phyloP scores from a whole-genome alignment of 2,888 invertebrate genomes.

The Phengaris arion region DNA sequence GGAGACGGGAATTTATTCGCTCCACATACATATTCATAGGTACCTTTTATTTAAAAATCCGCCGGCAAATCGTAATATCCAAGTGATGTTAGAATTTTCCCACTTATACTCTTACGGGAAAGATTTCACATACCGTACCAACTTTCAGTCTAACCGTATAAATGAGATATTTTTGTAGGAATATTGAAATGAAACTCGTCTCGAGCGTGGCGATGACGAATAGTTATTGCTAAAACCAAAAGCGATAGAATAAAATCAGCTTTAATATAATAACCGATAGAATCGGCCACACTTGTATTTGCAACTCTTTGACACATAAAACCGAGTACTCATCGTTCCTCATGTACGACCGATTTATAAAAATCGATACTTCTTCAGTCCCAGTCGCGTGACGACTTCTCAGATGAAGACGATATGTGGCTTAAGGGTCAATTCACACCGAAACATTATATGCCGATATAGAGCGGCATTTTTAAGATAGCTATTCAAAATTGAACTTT shows the following conservation, averaged over 20 bases:
- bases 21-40: constrained; percentile 26
- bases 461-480: no score
- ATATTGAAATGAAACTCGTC: no score
- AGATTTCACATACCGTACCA: neutral
- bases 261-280: neutral
- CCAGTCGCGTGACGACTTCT: neutral
- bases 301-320: neutral
- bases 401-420: constrained; percentile 6
- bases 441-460: no score
- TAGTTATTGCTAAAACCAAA: neutral
- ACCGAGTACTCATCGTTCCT: neutral
- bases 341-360: neutral
- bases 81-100: neutral
- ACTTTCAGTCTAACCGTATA: neutral
- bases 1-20: constrained; percentile 24
- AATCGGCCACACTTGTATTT: neutral
- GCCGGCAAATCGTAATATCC: constrained; percentile 1
- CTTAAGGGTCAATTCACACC: neutral
- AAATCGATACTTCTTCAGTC: constrained; percentile 12
- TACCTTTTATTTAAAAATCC: constrained; percentile 26
- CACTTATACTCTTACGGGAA: neutral
- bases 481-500: no score
- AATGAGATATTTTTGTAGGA: no score
- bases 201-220: neutral
- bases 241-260: neutral